Evolutionary conservation across 2,888 invertebrate species (phyloP), one percentile per base, ranked within the genome.

Genomic region (Tromatobia lineatoria): DNA sequence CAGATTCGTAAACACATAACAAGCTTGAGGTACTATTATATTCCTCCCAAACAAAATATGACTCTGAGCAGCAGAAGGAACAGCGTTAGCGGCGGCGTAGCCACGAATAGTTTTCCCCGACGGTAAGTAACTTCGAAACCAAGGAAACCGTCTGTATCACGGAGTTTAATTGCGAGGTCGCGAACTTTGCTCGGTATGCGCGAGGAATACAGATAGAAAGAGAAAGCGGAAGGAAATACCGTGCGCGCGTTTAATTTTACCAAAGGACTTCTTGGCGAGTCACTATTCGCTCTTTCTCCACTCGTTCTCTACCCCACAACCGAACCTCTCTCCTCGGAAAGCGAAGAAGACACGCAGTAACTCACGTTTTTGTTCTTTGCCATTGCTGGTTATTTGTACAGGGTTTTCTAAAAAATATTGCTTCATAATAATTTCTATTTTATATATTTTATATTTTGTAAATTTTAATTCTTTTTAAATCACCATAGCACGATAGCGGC

Each of bases 121-220:
- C 75, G 73, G 76, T 69, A 83, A 80, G 77, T 83, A 80, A 83
- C 80, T 83, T 80, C 59, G 80, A 73, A 80, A 80, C 42, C 76
- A 78, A 83, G 85, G 80, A 78, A 85, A 83, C 75, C 71, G 82
- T 73, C 57, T 76, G 84, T 85, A 83, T 82, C 77, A 77, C 75
- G 61, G 84, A 76, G 85, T 82, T 87, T 88, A 88, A 88, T 88
- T 88, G 85, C 82, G 88, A 86, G 87, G 86, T 86, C 82, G 87
- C 70, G 78, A 87, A 88, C 82, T 88, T 88, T 84, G 78, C 77
- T 71, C 73, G 80, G 78, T 74, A 78, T 83, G 86, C 77, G 82
- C 59, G 76, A 20, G 70, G 85, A 83, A 87, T 85, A 84, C 82
- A 71, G 74, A 75, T 69, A 57, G 70, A 42, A 57, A 80, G 70